These are phyloP conservation scores for Saccostrea echinata DNA, from an alignment of 1,140 invertebrate species.

Conservation along the genomic window DNA sequence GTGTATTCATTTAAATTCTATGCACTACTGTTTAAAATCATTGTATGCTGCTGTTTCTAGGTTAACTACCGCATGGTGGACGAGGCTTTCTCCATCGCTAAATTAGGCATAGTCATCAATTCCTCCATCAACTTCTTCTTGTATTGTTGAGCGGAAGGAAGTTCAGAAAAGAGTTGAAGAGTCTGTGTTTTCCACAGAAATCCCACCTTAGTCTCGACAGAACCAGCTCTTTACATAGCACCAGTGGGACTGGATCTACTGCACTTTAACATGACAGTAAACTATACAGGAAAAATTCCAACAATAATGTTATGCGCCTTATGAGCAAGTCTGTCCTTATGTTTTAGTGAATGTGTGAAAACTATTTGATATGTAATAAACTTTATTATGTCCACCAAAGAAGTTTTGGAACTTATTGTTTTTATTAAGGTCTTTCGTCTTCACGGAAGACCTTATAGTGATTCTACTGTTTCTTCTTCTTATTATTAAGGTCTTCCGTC, in stretches of 20 bases:
- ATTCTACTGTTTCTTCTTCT: no score
- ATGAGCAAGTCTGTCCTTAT: no score
- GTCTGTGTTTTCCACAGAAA: background rate
- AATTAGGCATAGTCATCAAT: slow-evolving; percentile 66
- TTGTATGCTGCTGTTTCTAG: background rate
- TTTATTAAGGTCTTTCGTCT: no score
- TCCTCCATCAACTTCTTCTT: slow-evolving; percentile 73
- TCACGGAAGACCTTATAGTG: no score
- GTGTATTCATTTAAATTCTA: background rate
- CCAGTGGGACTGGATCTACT: background rate
- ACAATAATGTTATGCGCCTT: no score
- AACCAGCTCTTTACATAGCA: background rate
- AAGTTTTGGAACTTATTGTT: no score
- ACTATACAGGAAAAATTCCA: no score
- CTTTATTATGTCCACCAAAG: no score
- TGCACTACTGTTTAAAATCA: background rate
- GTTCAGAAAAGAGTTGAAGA: slow-evolving; percentile 62
- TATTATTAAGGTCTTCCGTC: no score
- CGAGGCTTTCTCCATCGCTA: slow-evolving; percentile 64
- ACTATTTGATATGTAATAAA: no score
- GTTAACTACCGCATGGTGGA: slow-evolving; percentile 54
- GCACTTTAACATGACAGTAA: background rate
- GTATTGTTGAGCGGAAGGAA: slow-evolving; percentile 70
- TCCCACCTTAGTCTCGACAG: background rate
- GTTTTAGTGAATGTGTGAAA: no score